Evolutionary conservation across 2,888 invertebrate species (phyloP).

Genomic region (Eristalis arbustorum): DNA sequence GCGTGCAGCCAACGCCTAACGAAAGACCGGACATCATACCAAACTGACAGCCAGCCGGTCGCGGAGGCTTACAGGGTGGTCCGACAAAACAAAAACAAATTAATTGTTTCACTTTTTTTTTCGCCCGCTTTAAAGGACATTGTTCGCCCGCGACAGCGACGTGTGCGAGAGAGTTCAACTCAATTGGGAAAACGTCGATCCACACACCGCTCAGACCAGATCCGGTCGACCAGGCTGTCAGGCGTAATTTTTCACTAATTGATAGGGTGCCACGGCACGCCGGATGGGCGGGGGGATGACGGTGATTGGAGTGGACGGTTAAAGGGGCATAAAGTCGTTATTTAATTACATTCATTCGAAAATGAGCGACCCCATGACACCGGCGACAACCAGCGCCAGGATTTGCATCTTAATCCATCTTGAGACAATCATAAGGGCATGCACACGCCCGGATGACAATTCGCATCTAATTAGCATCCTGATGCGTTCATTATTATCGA

Average conservation of each 20-base stretch:
- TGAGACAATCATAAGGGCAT: slow-evolving; percentile 52
- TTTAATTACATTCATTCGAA: slow-evolving; percentile 57
- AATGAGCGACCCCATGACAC: slow-evolving; percentile 3
- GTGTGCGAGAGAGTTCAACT: slow-evolving; percentile 21
- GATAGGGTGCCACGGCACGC: slow-evolving; percentile 21
- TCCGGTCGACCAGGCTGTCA: slow-evolving; percentile 30
- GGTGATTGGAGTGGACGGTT: slow-evolving; percentile 26
- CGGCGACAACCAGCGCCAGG: not conserved
- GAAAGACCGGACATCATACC: not conserved
- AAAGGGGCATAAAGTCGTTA: slow-evolving; percentile 57
- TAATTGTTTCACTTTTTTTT: slow-evolving; percentile 57
- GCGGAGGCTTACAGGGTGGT: slow-evolving; percentile 62
- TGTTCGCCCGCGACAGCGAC: not conserved
- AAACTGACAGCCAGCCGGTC: slow-evolving; percentile 31
- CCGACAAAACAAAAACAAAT: slow-evolving; percentile 28
- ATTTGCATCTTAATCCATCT: slow-evolving; percentile 67
- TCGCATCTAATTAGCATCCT: slow-evolving; percentile 67
- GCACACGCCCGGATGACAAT: slow-evolving; percentile 54
- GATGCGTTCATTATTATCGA: slow-evolving; percentile 56
- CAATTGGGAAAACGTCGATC: slow-evolving; percentile 63
- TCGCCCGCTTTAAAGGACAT: not conserved
- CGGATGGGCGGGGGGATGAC: not conserved
- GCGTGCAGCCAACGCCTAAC: slow-evolving; percentile 44
- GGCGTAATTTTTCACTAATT: slow-evolving; percentile 67
- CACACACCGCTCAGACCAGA: slow-evolving; percentile 36